These are phyloP conservation scores for Campopleginae sp. DNA, from an alignment of 2,888 invertebrate species.

Conservation along the genomic window DNA sequence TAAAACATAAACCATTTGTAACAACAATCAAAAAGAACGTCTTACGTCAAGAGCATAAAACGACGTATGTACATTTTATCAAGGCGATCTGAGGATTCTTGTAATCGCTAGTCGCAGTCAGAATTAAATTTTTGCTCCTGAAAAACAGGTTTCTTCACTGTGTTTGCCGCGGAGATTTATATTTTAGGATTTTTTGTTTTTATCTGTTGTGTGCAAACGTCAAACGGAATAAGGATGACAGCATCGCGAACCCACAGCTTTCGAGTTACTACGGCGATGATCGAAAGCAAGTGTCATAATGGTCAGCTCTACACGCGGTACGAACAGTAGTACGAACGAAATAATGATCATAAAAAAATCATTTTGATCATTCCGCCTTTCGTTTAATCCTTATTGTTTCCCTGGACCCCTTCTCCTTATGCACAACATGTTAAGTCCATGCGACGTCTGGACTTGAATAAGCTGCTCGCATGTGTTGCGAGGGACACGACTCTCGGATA, in stretches of 20 bases:
- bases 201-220: constrained; percentile 20
- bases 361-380: constrained; percentile 21
- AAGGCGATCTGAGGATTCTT: not conserved
- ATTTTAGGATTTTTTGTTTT: constrained; percentile 19
- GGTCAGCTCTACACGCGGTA: constrained; percentile 1
- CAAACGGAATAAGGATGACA: constrained; percentile 8
- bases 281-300: constrained; percentile 41
- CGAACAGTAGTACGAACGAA: constrained; percentile 8
- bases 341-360: constrained; percentile 23
- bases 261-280: constrained; percentile 41
- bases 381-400: constrained; percentile 42
- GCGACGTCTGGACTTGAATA: constrained; percentile 26
- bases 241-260: constrained; percentile 48
- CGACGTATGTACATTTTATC: not conserved
- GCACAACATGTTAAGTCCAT: constrained; percentile 18
- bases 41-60: constrained; percentile 5
- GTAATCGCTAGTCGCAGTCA: not conserved
- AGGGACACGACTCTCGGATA: constrained; percentile 20
- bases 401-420: constrained; percentile 4
- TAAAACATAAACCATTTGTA: not conserved
- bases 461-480: constrained; percentile 45
- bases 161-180: not conserved
- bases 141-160: not conserved
- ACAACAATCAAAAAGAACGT: not conserved
- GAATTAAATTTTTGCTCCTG: not conserved